Base-by-base conservation (phyloP, 2,113 vertebrate genomes). In the Cinclus cinclus region DNA sequence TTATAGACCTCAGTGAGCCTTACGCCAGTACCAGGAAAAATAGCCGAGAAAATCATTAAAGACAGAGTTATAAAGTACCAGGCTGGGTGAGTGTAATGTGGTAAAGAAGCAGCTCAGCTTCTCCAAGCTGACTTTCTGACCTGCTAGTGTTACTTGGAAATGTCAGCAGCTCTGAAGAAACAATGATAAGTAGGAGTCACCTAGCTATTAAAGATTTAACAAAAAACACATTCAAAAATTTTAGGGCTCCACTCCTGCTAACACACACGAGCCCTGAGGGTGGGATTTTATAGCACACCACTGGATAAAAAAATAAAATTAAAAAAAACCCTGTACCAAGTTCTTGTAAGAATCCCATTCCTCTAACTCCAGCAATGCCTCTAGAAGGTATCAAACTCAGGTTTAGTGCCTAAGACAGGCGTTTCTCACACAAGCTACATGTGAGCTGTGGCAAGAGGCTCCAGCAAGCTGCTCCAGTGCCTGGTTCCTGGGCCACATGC, bases 61-160 rank as follows among this genome's bases (percentile, higher is more conserved):
- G 97, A 93, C 94, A 97, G 93, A 91, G 92, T 96, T 95, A 96
- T 92, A 97, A 96, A 96, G 95, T 81, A 95, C 89, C 35, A 50
- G 49, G 49, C 79, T 80, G 37, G 60, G 62, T 47, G 58, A 83
- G 35, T 12, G 1, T 90, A 95, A 93, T 77, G 87, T 53, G 60
- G 79, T 91, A 76, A 88, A 87, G 94, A 55, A 83, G 87, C 76
- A 70, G 83, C 68, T 94, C 64, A 73, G 95, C 44, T 83, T 94
- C 83, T 91, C 86, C 62, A 91, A 83, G 64, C 86, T 83, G 83
- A 94, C 88, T 95, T 89, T 71, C 88, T 96, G 93, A 93, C 93
- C 95, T 79, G 53, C 31, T 89, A 64, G 83, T 37, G 85, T 84
- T 92, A 83, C 83, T 90, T 82, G 68, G 73, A 94, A 95, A 92